Evolutionary conservation across 2,888 invertebrate species (phyloP).

Genomic region (Tupiocoris notatus): DNA sequence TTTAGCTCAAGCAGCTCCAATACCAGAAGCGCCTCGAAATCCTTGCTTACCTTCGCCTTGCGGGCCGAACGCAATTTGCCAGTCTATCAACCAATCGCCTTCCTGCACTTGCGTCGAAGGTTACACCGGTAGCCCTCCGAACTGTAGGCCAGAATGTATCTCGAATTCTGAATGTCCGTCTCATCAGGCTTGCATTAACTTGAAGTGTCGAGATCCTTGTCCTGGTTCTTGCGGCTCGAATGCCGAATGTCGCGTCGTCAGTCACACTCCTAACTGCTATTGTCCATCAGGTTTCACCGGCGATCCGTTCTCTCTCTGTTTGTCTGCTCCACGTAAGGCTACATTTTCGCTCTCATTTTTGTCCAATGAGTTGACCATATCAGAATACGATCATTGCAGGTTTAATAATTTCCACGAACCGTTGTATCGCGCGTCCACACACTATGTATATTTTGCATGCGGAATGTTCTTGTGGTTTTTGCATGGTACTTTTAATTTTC

Average conservation of each 20-base stretch:
- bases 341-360: too few species aligned
- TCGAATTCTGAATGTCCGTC: constrained; percentile 69
- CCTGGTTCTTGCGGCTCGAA: constrained; percentile 71
- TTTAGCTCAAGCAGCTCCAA: constrained; percentile 19
- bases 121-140: constrained; percentile 72
- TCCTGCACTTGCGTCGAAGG: constrained; percentile 68
- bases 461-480: background rate
- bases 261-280: constrained; percentile 79
- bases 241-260: constrained; percentile 58
- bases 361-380: constrained; percentile 7
- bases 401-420: too few species aligned
- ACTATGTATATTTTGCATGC: background rate
- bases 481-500: background rate
- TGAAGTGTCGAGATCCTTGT: constrained; percentile 64
- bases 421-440: too few species aligned
- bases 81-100: constrained; percentile 57
- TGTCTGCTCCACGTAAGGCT: constrained; percentile 34
- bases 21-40: constrained; percentile 54
- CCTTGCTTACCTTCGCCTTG: constrained; percentile 76
- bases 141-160: constrained; percentile 76
- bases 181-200: constrained; percentile 68
- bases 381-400: background rate
- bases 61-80: constrained; percentile 60
- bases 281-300: constrained; percentile 72
- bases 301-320: constrained; percentile 75